These are phyloP conservation scores for Emmelina monodactyla DNA, from an alignment of 2,888 invertebrate genomes.

Conservation along the genomic window DNA sequence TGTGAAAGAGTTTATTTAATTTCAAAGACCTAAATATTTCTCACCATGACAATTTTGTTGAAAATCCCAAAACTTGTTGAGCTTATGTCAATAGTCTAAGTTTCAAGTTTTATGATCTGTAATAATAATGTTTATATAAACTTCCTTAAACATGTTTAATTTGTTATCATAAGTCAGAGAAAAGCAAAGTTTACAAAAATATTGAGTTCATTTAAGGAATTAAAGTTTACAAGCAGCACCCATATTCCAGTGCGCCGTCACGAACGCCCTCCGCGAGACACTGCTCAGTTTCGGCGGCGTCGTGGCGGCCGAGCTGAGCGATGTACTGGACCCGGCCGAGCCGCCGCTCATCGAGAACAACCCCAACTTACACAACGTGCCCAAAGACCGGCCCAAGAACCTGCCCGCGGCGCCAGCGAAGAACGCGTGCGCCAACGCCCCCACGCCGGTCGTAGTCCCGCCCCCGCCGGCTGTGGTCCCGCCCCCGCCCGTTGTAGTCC, in stretches of 20 bases:
- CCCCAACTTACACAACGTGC: constrained; percentile 26
- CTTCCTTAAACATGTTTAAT: no score
- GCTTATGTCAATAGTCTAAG: no score
- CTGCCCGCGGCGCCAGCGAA: constrained; percentile 12
- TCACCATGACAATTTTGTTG: no score
- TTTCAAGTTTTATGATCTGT: no score
- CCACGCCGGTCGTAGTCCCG: constrained; percentile 20
- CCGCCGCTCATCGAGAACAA: constrained; percentile 27
- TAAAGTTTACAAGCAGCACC: no score
- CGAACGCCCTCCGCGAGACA: constrained; percentile 53
- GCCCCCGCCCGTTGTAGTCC: constrained; percentile 22
- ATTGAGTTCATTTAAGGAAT: no score
- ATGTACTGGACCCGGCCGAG: constrained; percentile 26
- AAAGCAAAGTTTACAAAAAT: no score
- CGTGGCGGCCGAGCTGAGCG: constrained; percentile 38
- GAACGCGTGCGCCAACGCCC: constrained; percentile 14
- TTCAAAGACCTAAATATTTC: no score
- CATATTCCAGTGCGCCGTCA: constrained; percentile 43
- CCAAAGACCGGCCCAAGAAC: constrained; percentile 17
- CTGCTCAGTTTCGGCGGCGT: constrained; percentile 51
- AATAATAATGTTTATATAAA: no score
- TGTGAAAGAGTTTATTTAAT: no score
- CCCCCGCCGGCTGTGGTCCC: constrained; percentile 24
- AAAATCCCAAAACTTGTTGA: no score
- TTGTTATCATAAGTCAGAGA: no score